These are phyloP conservation scores for Oxycera nigricornis DNA, from an alignment of 2,888 invertebrate genomes.

Conservation along the genomic window DNA sequence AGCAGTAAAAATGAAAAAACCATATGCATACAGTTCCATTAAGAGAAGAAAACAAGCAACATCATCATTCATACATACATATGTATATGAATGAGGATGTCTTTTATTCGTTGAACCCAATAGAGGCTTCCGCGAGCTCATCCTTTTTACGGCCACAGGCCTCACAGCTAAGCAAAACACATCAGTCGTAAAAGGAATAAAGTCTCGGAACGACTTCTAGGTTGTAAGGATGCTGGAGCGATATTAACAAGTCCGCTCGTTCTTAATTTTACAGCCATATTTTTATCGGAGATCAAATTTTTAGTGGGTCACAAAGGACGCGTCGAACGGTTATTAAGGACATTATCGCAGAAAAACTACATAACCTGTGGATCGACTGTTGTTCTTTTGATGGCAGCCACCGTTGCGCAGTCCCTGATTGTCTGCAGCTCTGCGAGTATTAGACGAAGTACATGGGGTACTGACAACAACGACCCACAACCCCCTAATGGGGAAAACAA, in stretches of 20 bases:
- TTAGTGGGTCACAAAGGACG: constrained; percentile 1
- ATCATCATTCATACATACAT: too few species aligned
- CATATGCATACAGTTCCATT: too few species aligned
- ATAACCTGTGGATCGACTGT: constrained; percentile 14
- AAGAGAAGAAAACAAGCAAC: too few species aligned
- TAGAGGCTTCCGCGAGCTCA: too few species aligned
- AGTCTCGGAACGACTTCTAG: constrained; percentile 15
- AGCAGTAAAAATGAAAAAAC: too few species aligned
- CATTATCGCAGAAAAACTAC: constrained; percentile 6
- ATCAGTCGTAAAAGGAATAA: not conserved
- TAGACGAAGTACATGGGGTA: not conserved
- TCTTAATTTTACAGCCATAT: constrained; percentile 23
- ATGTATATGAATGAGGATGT: too few species aligned
- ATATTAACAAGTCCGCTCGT: constrained; percentile 15
- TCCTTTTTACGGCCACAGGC: too few species aligned
- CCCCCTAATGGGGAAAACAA: not conserved
- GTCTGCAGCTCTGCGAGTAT: not conserved
- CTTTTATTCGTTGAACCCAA: too few species aligned
- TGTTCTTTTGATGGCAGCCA: not conserved
- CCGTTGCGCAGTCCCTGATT: not conserved
- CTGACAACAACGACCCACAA: not conserved
- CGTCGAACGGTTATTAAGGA: constrained; percentile 21
- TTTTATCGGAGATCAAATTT: constrained; percentile 33
- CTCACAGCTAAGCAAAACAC: too few species aligned
- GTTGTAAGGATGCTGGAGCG: constrained; percentile 1